Base-by-base conservation (phyloP, 2,888 invertebrate genomes). In the Eupithecia vulgata region DNA sequence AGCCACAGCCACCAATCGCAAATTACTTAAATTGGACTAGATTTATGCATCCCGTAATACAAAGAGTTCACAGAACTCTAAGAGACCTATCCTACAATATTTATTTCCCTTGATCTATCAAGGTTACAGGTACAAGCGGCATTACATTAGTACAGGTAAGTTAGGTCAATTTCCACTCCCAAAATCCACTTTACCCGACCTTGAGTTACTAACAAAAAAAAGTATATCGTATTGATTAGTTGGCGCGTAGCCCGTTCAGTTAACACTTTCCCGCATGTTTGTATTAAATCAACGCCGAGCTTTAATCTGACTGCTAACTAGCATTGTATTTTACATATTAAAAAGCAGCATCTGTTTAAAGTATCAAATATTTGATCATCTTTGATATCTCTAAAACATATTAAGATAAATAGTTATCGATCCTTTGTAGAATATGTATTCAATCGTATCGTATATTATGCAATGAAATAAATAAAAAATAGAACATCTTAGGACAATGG, bases 141-240 rank as follows among this genome's bases (percentile, higher is more conserved):
- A 35, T 64, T 34, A 64, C 17, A 4, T n/a, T 62, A 61, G 59
- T 30, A 61, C 30, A 61, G 59, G 59, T 61, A 17, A 45, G 45
- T 59, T 35, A 64, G 61, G 30, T 68, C 75, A 76, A 66, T 80
- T 78, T 79, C 78, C 73, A 80, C 76, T 81, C 74, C 76, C 67
- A 78, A 81, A 66, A 73, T 68, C 79, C 68, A 82, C 79, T 78
- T 62, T 68, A 76, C 62, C 73, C 77, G 78, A 80, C 83, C 85
- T 83, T 84, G 84, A 73, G 79, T 78, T 83, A 80, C 78, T 80
- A 82, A 83, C 81, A 82, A 83, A 84, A 82, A 82, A 84, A 83
- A 81, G 79, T 81, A 80, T 77, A 77, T 75, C 77, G 82, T 85
- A 87, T 87, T 82, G 86, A 85, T 86, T 84, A 82, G 79, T 81